Percentiles rank a stretch among this genome's conserved stretches.
Evolutionary conservation across 2,113 vertebrate species (phyloP).

Genomic region (Girardinichthys multiradiatus): DNA sequence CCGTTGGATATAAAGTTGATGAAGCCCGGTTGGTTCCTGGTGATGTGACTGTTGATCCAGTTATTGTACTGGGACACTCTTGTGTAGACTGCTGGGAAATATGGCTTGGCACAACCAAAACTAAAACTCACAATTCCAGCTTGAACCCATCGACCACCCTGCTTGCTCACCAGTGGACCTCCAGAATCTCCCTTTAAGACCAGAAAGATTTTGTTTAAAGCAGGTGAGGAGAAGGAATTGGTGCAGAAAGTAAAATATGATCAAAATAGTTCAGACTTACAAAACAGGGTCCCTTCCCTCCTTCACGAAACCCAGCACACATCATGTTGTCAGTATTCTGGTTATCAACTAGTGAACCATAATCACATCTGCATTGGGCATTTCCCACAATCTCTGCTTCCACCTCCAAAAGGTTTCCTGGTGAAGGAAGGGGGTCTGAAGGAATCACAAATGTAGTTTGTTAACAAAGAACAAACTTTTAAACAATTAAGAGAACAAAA

Average conservation of each 20-base stretch:
- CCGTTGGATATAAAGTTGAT: constrained; percentile 47
- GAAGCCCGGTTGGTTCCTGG: constrained; percentile 32
- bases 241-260: background rate
- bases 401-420: constrained; percentile 70
- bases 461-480: too few relatives aligned
- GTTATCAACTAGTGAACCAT: background rate
- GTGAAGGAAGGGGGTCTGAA: constrained; percentile 8
- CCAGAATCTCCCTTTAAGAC: constrained; percentile 85
- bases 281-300: constrained; percentile 80
- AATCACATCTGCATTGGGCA: constrained; percentile 55
- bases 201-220: background rate
- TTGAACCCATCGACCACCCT: constrained; percentile 77
- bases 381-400: constrained; percentile 70
- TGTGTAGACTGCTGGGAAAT: constrained; percentile 55
- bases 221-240: background rate
- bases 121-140: constrained; percentile 88
- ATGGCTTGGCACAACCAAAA: constrained; percentile 70
- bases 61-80: constrained; percentile 57
- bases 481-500: too few relatives aligned
- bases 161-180: constrained; percentile 82
- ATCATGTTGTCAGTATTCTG: constrained; percentile 79
- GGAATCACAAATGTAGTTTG: background rate
- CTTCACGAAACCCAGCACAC: constrained; percentile 76
- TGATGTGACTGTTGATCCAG: constrained; percentile 49
- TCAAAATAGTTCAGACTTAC: constrained; percentile 8